Conservation (phyloP, 2,797 vertebrate species). For the Spatula versicolor region DNA sequence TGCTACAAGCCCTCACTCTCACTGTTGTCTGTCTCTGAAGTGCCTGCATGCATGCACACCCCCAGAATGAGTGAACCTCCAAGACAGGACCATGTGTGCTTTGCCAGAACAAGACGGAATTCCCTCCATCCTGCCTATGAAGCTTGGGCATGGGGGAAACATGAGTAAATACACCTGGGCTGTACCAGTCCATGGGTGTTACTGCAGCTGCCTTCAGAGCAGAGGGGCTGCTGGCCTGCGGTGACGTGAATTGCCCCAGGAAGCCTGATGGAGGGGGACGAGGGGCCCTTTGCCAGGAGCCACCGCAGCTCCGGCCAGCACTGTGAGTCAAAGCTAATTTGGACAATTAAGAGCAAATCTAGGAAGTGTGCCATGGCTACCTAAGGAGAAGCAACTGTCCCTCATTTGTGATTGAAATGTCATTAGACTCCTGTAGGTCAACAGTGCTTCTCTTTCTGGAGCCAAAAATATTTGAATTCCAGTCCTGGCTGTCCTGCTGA, state of each 20-base stretch:
- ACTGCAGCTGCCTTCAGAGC: neutral
- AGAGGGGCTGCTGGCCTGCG: neutral
- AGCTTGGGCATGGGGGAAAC: neutral
- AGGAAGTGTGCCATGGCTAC: constrained; percentile 41
- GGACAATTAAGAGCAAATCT: neutral
- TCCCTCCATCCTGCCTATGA: neutral
- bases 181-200: no score
- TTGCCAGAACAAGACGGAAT: neutral
- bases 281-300: neutral
- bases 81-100: neutral
- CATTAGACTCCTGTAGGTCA: constrained; percentile 49
- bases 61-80: neutral
- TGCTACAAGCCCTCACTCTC: neutral
- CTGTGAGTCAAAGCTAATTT: neutral
- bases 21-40: neutral
- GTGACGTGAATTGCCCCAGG: neutral
- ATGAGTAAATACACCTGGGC: neutral
- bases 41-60: fast-evolving
- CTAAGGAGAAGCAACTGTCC: constrained; percentile 44
- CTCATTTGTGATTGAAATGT: constrained; percentile 28
- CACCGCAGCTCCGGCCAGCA: neutral
- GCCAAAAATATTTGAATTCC: constrained; percentile 2
- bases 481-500: neutral
- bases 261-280: neutral
- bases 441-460: neutral